A percentile compares a stretch with the other conserved stretches of the same genome.
These are phyloP conservation scores for Agrotis puta DNA, from an alignment of 2,888 invertebrate species.

Conservation along the genomic window DNA sequence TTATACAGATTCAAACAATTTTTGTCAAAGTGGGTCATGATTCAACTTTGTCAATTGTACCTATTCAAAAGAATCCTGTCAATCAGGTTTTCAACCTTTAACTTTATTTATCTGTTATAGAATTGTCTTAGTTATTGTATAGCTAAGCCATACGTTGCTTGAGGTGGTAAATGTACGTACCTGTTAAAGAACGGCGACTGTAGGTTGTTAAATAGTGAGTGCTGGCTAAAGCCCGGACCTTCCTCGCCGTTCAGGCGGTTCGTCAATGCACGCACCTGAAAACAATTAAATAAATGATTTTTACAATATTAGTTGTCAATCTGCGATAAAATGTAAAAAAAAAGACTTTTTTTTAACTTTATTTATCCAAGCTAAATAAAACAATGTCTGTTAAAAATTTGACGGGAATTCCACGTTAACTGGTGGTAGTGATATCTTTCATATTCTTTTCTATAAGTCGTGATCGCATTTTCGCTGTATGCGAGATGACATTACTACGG, in stretches of 20 bases:
- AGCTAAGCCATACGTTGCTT: constrained; percentile 47
- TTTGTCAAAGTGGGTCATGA: too few species aligned
- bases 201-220: constrained; percentile 89
- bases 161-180: constrained; percentile 65
- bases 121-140: constrained; percentile 15
- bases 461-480: too few species aligned
- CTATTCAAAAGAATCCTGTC: constrained; percentile 35
- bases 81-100: constrained; percentile 32
- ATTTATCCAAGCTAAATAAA: too few species aligned
- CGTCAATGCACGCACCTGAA: constrained; percentile 95
- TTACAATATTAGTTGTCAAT: not conserved
- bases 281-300: not conserved
- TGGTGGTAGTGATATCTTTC: too few species aligned
- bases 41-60: not conserved
- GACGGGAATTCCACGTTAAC: too few species aligned
- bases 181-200: constrained; percentile 90
- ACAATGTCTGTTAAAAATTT: too few species aligned
- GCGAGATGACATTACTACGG: too few species aligned
- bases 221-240: constrained; percentile 90
- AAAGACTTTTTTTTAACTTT: too few species aligned
- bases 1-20: too few species aligned
- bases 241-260: constrained; percentile 96
- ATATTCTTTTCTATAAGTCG: too few species aligned
- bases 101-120: constrained; percentile 32
- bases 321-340: too few species aligned